These are phyloP conservation scores for Saiga tatarica DNA, from an alignment of 2,113 vertebrate species.

Conservation along the genomic window DNA sequence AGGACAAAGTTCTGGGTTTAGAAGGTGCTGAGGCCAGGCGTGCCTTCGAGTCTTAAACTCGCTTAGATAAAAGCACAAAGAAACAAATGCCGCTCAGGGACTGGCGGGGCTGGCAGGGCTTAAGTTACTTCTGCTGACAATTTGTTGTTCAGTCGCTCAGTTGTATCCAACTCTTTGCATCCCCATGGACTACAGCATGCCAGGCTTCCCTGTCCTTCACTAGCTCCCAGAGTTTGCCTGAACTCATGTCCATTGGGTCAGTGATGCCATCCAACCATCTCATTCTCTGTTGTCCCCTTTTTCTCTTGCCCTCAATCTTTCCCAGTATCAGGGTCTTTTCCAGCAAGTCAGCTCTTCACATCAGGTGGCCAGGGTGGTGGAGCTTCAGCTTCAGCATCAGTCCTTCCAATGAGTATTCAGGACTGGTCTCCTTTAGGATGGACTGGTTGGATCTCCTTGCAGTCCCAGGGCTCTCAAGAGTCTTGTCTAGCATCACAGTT, in stretches of 20 bases:
- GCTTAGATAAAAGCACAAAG: background rate
- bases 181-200: fast-evolving
- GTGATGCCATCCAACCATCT: background rate
- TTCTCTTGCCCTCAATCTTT: background rate
- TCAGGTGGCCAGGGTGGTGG: background rate
- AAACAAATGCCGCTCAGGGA: fast-evolving
- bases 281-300: background rate
- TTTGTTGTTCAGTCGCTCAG: background rate
- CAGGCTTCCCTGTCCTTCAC: background rate
- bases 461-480: background rate
- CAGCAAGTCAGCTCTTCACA: background rate
- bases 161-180: background rate
- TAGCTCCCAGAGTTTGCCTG: background rate
- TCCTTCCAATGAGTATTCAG: background rate
- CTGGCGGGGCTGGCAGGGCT: background rate
- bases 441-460: background rate
- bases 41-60: background rate
- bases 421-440: background rate
- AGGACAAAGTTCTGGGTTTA: background rate
- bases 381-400: background rate
- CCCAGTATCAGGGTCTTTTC: background rate
- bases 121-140: fast-evolving
- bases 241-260: background rate
- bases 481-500: background rate
- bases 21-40: background rate